These are phyloP conservation scores for Pristiophorus japonicus DNA, from an alignment of 2,113 vertebrate genomes.

Conservation along the genomic window DNA sequence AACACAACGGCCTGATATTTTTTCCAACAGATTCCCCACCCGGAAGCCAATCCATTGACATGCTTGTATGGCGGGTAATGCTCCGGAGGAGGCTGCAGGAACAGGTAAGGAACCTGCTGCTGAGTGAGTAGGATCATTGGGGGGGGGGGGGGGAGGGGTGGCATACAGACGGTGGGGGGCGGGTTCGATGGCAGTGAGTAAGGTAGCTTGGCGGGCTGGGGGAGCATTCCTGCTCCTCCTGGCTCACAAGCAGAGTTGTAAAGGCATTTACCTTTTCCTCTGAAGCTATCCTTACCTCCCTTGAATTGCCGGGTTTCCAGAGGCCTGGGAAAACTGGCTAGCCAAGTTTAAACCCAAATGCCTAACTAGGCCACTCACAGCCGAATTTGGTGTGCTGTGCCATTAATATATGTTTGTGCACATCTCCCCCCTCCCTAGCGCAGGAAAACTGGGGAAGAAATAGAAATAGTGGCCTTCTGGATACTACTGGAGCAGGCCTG, in stretches of 20 bases:
- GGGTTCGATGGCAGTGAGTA: not conserved
- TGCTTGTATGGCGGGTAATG: not conserved
- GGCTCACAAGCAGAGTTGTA: not conserved
- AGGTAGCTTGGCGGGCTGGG: not conserved
- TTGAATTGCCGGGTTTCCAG: not conserved
- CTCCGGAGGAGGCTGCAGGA: not conserved
- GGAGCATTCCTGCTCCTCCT: not conserved
- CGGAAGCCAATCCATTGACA: not conserved
- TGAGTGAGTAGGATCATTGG: not conserved
- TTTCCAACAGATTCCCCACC: not conserved
- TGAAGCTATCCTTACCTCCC: not conserved
- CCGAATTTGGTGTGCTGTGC: too few species aligned
- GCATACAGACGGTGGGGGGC: too few species aligned
- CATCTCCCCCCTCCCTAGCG: too few species aligned
- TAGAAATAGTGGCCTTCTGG: not conserved
- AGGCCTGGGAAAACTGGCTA: not conserved
- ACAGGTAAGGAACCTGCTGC: not conserved
- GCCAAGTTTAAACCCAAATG: not conserved
- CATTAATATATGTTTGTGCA: too few species aligned
- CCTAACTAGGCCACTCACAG: too few species aligned
- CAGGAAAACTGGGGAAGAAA: too few species aligned
- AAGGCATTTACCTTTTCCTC: not conserved
- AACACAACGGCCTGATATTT: not conserved
- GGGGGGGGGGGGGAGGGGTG: not conserved
- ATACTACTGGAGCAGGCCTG: not conserved